Base-by-base conservation (phyloP, 2,797 vertebrate species). In the Molossus molossus region DNA sequence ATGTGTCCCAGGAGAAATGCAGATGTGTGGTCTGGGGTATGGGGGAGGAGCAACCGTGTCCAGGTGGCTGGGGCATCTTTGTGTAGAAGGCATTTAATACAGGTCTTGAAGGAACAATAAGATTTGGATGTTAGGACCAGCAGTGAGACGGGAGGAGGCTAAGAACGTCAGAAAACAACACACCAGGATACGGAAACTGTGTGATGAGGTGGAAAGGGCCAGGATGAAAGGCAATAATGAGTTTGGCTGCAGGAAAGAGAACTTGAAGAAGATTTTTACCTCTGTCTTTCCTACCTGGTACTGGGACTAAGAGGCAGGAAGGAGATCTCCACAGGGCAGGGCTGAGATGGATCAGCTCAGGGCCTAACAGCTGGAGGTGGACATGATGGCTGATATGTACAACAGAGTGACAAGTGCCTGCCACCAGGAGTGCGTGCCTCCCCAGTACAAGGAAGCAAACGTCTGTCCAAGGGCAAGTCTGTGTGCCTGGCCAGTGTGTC, bases 401-500 rank as follows among this genome's bases (percentile, higher is more conserved):
- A 45, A 6, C 97, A 98, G 97, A 98, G 99, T 99, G 99, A 99
- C 99, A 70, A 99, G 98, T 17, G 99, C 99, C 62, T 99, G 99
- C 97, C 99, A 99, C 98, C 99, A 99, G 96, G 99, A 99, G 97
- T 99, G 99, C 0, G 99, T 99, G 1, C 99, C 99, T 0, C 99
- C 99, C n/a, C 98, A 99, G 97, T 99, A 99, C 98, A 99, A 99
- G 97, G 99, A 99, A 90, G 98, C 99, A 0, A 99, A 99, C 97
- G 40, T 45, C 98, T 99, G 93, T 99, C 99, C 0, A 99, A 99
- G 97, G 99, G 99, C 0, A 99, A 99, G 96, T 99, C 99, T 0
- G 99, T 99, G 82, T 99, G 99, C 96, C 98, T 99, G 97, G 99
- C 97, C 99, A 99, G 87, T 99, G 99, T 12, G 99, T 99, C 83